These are phyloP conservation scores for Aphrophora alni DNA, from an alignment of 2,888 invertebrate genomes.

Conservation along the genomic window DNA sequence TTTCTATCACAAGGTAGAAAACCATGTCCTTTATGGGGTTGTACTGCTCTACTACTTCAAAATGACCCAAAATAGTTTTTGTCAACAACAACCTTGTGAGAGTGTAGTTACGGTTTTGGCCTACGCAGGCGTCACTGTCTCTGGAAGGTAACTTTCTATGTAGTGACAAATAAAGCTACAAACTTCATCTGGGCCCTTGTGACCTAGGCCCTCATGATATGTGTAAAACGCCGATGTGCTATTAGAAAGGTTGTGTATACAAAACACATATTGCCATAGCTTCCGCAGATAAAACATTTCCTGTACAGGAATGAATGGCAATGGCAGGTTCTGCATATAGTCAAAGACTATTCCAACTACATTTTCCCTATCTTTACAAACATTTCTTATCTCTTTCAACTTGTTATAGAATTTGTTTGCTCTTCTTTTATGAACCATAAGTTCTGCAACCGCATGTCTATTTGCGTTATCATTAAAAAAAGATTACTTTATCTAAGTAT, in stretches of 20 bases:
- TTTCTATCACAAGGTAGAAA: neutral
- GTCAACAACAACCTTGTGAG: neutral
- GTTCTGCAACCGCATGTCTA: neutral
- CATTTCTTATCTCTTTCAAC: neutral
- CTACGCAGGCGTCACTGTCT: neutral
- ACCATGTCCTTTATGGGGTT: neutral
- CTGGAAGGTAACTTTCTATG: neutral
- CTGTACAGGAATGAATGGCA: neutral
- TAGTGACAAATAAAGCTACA: neutral
- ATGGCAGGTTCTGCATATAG: neutral
- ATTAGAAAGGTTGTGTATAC: neutral
- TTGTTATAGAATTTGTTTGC: neutral
- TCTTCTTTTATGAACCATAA: neutral
- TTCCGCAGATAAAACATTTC: neutral
- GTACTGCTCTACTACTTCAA: neutral
- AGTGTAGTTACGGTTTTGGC: neutral
- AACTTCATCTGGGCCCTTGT: neutral
- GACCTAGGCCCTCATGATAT: neutral
- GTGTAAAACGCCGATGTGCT: constrained; percentile 10
- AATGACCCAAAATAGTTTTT: neutral
- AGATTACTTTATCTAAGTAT: neutral
- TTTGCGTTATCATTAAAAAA: neutral
- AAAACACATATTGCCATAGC: neutral
- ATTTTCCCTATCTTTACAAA: neutral
- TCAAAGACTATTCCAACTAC: neutral